Evolutionary conservation across 2,113 vertebrate genomes (phyloP).

Genomic region (Fregata magnificens): DNA sequence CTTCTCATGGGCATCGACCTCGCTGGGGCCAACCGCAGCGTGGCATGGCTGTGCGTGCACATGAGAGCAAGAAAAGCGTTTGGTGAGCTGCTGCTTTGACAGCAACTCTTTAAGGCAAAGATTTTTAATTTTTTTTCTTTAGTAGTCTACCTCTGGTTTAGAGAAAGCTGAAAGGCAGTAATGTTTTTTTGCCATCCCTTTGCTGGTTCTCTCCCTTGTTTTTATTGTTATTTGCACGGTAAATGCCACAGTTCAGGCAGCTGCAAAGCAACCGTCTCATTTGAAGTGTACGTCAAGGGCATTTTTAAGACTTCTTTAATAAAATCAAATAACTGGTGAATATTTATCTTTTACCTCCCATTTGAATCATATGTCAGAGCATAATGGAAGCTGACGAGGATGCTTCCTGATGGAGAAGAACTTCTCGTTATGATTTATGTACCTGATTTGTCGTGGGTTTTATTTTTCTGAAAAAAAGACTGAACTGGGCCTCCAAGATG

Average conservation of each 20-base stretch:
- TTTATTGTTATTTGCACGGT: neutral
- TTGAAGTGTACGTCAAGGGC: neutral
- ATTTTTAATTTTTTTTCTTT: neutral
- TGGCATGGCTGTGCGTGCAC: neutral
- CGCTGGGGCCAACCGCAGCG: fast-evolving
- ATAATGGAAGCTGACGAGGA: neutral
- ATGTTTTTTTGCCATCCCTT: neutral
- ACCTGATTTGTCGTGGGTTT: neutral
- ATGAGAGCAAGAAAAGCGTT: neutral
- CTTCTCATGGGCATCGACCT: fast-evolving
- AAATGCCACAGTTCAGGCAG: neutral
- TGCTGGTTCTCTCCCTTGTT: neutral
- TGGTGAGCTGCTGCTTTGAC: neutral
- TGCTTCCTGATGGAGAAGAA: neutral
- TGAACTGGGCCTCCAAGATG: neutral
- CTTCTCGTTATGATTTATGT: neutral
- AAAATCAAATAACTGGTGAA: neutral
- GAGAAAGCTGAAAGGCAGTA: neutral
- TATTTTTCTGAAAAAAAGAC: neutral
- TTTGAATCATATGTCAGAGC: neutral
- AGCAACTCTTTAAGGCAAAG: neutral
- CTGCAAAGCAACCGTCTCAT: neutral
- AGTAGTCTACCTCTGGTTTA: neutral
- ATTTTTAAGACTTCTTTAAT: neutral
- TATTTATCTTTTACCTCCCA: neutral